Base-by-base conservation (phyloP, 2,888 invertebrate genomes). In the Drosophila nr. fundita region DNA sequence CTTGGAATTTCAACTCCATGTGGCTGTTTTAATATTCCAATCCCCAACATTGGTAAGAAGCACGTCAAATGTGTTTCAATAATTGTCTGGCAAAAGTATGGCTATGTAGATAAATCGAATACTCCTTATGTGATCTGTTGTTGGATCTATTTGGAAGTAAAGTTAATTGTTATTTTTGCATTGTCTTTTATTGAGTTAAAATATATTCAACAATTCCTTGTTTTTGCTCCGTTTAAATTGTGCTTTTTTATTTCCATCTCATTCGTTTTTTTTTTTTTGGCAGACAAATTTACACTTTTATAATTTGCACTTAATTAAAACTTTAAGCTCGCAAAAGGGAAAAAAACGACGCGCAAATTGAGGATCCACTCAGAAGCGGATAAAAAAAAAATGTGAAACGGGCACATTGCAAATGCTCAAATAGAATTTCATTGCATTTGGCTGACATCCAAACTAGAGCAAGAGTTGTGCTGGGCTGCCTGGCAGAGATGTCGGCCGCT, bases 221-320 rank as follows among this genome's bases (percentile, higher is more conserved):
- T 2, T 32, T 29, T 6, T 2, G 4, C 3, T 30, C 10, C 11
- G 6, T 30, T 66, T 2, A 11, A 57, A n/a, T 42, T 18, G 2
- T 36, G 5, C 40, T 73, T 36, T 45, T 53, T 42, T 21, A 27
- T 40, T 40, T 21, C 52, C 72, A 57, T 72, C 4, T 13, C 3
- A 18, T 30, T 24, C 2, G 2, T 24, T 24, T 24, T 24, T 24
- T 38, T 7, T 54, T 34, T 68, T 53, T 61, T 53, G 59, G 49
- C 60, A 36, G 27, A 68, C 42, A 82, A 76, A 77, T 73, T 73
- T 62, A 75, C 81, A 83, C 89, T 78, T 78, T 80, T 80, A 76
- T 82, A 90, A 87, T 89, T 87, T 89, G 85, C 89, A 89, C 87
- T 90, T 87, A 87, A 90, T 87, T 87, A 87, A 87, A 87, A 89